Conservation (phyloP, 2,797 vertebrate genomes). For the Crax fasciolata region DNA sequence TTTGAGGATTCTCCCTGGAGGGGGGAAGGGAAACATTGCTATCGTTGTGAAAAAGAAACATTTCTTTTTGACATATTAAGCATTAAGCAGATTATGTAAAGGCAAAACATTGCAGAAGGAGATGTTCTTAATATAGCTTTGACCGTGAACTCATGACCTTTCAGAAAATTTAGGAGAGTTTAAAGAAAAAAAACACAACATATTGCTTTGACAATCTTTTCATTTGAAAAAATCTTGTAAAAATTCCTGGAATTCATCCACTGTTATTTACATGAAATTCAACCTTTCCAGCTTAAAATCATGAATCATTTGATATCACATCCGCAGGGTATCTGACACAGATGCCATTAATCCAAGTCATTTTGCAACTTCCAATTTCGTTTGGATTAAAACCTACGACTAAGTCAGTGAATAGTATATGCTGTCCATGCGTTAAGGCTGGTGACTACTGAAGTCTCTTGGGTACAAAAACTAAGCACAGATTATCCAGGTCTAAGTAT, state of each 20-base stretch:
- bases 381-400: constrained; percentile 81
- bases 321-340: constrained; percentile 75
- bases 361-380: constrained; percentile 79
- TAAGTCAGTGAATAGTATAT: constrained; percentile 78
- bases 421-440: constrained; percentile 80
- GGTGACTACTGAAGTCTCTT: constrained; percentile 78
- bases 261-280: constrained; percentile 72
- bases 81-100: constrained; percentile 64
- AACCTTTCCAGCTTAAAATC: constrained; percentile 73
- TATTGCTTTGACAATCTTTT: constrained; percentile 65
- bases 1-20: not conserved
- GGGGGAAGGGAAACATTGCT: not conserved
- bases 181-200: constrained; percentile 22
- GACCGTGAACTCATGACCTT: constrained; percentile 24
- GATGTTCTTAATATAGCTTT: constrained; percentile 50
- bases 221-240: constrained; percentile 51
- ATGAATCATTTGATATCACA: constrained; percentile 75
- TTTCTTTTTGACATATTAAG: constrained; percentile 51
- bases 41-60: constrained; percentile 11
- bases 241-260: constrained; percentile 70
- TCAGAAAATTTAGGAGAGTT: constrained; percentile 50
- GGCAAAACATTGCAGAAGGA: constrained; percentile 36
- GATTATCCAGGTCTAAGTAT: constrained; percentile 75
- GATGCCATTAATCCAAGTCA: constrained; percentile 77
- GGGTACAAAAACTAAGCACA: constrained; percentile 73